phyloP scores from a whole-genome alignment of 2,113 vertebrate species.

The Corythornis madagascariensis region DNA sequence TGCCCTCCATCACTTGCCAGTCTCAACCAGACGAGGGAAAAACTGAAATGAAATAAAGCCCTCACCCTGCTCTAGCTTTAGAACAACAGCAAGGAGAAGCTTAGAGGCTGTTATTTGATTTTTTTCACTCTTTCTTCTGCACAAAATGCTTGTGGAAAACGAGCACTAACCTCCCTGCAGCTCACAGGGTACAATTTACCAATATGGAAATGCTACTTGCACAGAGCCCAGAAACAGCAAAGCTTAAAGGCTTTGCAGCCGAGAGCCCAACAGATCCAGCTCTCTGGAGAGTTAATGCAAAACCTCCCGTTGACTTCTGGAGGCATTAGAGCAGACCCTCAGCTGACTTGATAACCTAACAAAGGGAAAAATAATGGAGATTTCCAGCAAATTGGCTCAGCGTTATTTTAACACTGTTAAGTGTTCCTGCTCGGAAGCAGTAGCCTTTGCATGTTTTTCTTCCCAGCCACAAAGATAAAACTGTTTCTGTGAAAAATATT shows the following conservation, averaged over 20 bases:
- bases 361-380: conserved; percentile 20
- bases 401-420: not conserved
- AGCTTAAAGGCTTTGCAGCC: not conserved
- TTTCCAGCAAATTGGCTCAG: not conserved
- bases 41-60: not conserved
- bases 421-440: not conserved
- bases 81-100: not conserved
- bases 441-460: not conserved
- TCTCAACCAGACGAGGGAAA: fast-evolving
- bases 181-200: not conserved
- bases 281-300: not conserved
- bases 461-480: not conserved
- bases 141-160: not conserved
- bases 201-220: not conserved
- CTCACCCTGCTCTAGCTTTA: fast-evolving
- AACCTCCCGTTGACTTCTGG: not conserved
- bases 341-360: not conserved
- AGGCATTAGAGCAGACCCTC: not conserved
- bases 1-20: not conserved
- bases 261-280: not conserved
- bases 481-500: not conserved
- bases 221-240: not conserved
- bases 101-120: fast-evolving
- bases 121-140: not conserved
- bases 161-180: not conserved